Evolutionary conservation across 2,888 invertebrate species (phyloP).

Genomic region (Choristoneura rosaceana): DNA sequence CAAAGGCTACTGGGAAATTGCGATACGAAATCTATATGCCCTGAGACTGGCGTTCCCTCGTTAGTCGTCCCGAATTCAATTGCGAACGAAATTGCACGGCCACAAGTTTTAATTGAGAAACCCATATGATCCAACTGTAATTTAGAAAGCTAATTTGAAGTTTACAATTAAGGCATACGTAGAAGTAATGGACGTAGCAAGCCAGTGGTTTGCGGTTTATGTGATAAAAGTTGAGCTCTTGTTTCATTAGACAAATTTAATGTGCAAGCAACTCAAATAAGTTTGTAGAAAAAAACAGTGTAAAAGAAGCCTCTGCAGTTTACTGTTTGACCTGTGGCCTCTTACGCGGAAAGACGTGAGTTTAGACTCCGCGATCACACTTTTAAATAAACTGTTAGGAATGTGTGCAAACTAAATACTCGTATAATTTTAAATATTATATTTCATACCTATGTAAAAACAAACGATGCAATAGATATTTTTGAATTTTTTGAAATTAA

Average conservation of each 20-base stretch:
- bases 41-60: neutral
- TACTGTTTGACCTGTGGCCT: no score
- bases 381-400: no score
- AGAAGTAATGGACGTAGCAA: neutral
- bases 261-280: neutral
- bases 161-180: neutral
- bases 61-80: slow-evolving; percentile 17
- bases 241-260: slow-evolving; percentile 1
- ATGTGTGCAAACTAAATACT: no score
- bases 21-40: neutral
- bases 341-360: no score
- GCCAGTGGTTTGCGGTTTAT: neutral
- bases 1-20: neutral
- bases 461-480: no score
- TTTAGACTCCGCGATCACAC: no score
- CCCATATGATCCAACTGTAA: slow-evolving; percentile 18
- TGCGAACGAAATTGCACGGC: slow-evolving; percentile 17
- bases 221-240: neutral
- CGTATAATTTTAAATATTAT: no score
- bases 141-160: slow-evolving; percentile 28
- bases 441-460: no score
- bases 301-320: no score
- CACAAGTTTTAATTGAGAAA: slow-evolving; percentile 35
- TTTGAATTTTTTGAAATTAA: no score
- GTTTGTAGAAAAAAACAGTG: no score